Base-by-base conservation (phyloP, 1,140 invertebrate species). In the Melipona quadrifasciata region DNA sequence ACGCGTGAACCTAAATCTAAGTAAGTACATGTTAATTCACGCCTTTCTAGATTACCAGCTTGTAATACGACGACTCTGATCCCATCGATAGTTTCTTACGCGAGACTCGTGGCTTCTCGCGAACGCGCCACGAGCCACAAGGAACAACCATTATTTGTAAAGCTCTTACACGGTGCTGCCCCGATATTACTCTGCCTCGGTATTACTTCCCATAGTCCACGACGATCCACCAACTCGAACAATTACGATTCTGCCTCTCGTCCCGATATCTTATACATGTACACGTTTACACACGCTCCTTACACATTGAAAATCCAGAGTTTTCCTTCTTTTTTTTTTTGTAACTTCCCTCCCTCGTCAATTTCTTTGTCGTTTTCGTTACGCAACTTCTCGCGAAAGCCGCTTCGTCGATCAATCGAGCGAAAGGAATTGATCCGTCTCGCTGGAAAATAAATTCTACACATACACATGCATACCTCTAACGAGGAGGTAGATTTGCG, bases 111-210 rank as follows among this genome's bases (percentile, higher is more conserved):
- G 58, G 80, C 72, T 47, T 17, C 27, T 47, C 39, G 39, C 39
- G 8, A 47, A 47, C 39, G 0, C 39, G 39, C 39, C 39, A 39
- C 19, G 58, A 51, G 24, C 58, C 67, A 72, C 84, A 72, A 89
- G 88, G 88, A 89, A 89, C 88, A 89, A 86, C 55, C 80, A 75
- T 87, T 65, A 19, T 81, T 86, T 83, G n/a, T 76, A 86, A 86
- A 84, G 82, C 82, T 84, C 67, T 80, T 57, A 17, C 6, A 47
- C 53, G 73, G 51, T 55, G 68, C 34, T 73, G 61, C 57, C 1
- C 8, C 17, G 14, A 64, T 31, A 31, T 31, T n/a, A 72, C 24
- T 24, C 24, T 53, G 12, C 10, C 55, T 53, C 27, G 39, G 39
- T 39, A 57, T 19, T 17, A 61, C 34, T 4, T 55, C 12, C 1